phyloP scores from a whole-genome alignment of 2,113 vertebrate genomes.

The Asarcornis scutulata region DNA sequence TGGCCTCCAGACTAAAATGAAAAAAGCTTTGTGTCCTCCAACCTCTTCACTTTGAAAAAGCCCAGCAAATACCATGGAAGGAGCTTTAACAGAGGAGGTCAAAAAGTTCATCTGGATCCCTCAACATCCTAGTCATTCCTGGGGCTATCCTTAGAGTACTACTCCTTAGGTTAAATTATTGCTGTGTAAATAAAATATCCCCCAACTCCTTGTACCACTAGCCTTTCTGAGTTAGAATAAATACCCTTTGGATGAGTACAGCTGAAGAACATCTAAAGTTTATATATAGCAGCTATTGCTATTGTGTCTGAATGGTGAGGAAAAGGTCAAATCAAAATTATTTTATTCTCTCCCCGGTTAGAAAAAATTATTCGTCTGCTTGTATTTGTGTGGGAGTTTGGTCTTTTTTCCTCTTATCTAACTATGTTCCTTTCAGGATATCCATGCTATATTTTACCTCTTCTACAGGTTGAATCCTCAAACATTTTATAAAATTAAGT shows the following conservation, averaged over 20 bases:
- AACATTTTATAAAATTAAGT: neutral
- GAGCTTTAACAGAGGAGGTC: constrained; percentile 49
- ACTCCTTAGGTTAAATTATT: constrained; percentile 37
- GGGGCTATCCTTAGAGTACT: constrained; percentile 40
- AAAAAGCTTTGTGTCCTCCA: constrained; percentile 64
- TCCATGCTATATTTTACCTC: neutral
- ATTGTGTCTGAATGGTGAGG: neutral
- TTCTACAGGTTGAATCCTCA: neutral
- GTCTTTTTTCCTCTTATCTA: neutral
- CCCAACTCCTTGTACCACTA: constrained; percentile 16
- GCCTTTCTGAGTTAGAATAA: constrained; percentile 7
- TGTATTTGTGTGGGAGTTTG: neutral
- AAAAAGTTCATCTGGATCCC: constrained; percentile 56
- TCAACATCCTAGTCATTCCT: constrained; percentile 18
- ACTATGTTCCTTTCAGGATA: neutral
- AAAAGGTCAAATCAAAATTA: neutral
- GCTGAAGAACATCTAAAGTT: neutral
- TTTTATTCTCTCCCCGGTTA: neutral
- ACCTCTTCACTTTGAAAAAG: constrained; percentile 56
- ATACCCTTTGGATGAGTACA: neutral
- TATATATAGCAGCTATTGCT: constrained; percentile 21
- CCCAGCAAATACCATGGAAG: constrained; percentile 38
- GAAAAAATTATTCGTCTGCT: neutral
- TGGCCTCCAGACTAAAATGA: constrained; percentile 49
- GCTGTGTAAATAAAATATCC: constrained; percentile 31